Conservation (phyloP, 1,140 invertebrate genomes). For the Reticulitermes speratus region DNA sequence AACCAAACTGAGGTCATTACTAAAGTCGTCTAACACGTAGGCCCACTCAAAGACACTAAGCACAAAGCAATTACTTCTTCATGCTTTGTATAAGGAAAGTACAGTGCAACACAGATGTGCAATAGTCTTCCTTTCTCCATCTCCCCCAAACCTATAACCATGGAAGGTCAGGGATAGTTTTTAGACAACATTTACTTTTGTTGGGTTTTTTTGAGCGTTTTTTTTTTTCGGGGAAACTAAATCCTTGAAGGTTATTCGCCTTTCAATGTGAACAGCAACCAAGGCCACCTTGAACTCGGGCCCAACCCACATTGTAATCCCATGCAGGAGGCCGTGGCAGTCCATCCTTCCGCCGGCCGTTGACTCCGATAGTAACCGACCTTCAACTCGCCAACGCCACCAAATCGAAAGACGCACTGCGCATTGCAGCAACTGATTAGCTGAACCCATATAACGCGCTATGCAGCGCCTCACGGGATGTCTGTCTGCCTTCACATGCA, state of each 20-base stretch:
- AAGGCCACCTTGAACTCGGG: constrained; percentile 1
- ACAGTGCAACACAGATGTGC: neutral
- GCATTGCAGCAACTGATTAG: neutral
- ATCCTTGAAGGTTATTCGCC: constrained; percentile 26
- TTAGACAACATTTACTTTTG: constrained; percentile 19
- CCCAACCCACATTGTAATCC: constrained; percentile 5
- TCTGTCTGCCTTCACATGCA: neutral
- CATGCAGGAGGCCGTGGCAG: neutral
- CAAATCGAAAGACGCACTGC: neutral
- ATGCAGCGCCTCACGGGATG: too few species aligned
- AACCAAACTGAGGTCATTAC: too few species aligned
- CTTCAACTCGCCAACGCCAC: constrained; percentile 32
- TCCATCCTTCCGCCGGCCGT: constrained; percentile 14
- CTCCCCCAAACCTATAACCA: neutral
- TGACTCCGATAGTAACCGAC: constrained; percentile 31
- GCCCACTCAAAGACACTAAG: too few species aligned
- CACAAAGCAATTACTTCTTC: too few species aligned
- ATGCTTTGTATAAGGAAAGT: too few species aligned
- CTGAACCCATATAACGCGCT: neutral
- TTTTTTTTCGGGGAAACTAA: neutral
- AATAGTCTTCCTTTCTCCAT: neutral
- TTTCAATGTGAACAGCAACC: constrained; percentile 17
- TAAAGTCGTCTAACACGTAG: too few species aligned
- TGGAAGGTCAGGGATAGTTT: neutral
- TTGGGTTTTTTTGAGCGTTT: neutral